Conservation (phyloP, 2,888 invertebrate genomes). For the Eurois occulta region DNA sequence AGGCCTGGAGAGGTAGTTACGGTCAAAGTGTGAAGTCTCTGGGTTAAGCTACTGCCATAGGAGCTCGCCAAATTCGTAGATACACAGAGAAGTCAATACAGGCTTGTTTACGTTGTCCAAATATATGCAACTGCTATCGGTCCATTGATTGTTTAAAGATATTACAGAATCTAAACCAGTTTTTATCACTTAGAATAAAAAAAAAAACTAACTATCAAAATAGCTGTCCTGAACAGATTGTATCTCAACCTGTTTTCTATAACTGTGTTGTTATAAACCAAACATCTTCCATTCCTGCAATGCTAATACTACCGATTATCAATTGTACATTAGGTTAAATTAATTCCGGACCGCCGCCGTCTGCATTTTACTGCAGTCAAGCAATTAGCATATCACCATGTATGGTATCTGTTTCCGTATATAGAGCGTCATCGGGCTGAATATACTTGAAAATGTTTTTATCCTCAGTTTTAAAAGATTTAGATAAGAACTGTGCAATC, state of each 20-base stretch:
- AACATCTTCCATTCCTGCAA: slow-evolving; percentile 13
- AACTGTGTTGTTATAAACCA: slow-evolving; percentile 13
- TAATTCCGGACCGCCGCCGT: slow-evolving; percentile 26
- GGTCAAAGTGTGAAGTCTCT: background rate
- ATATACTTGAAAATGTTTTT: slow-evolving; percentile 35
- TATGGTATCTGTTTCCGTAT: slow-evolving; percentile 44
- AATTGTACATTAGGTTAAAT: slow-evolving; percentile 42
- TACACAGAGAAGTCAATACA: slow-evolving; percentile 21
- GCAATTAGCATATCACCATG: slow-evolving; percentile 46
- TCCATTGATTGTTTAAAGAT: slow-evolving; percentile 9
- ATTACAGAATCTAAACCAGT: slow-evolving; percentile 7
- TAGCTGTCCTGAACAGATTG: slow-evolving; percentile 10
- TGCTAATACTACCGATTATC: slow-evolving; percentile 36
- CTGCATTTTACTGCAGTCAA: slow-evolving; percentile 58
- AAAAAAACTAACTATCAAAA: no score
- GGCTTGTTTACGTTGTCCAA: slow-evolving; percentile 10
- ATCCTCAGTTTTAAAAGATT: slow-evolving; percentile 37
- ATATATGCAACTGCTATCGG: slow-evolving; percentile 2
- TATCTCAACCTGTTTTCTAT: slow-evolving; percentile 21
- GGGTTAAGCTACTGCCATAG: background rate
- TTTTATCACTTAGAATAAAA: slow-evolving; percentile 26
- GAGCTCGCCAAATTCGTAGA: slow-evolving; percentile 6
- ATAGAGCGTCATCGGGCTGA: slow-evolving; percentile 20
- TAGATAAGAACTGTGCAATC: slow-evolving; percentile 32
- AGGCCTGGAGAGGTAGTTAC: background rate